Base-by-base conservation (phyloP, 2,113 vertebrate genomes). In the Perca fluviatilis region DNA sequence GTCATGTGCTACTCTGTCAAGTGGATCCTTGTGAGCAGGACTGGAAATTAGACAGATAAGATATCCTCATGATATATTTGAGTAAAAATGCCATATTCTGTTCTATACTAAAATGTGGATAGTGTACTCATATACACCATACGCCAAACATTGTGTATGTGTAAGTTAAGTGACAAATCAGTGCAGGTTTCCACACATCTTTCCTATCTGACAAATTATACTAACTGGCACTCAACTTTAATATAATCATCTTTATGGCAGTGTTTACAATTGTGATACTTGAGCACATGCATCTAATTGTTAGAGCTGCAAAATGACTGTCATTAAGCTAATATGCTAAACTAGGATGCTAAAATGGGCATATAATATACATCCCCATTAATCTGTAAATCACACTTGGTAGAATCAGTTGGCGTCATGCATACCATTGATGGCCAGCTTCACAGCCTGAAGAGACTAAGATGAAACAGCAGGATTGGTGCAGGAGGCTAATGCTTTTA, bases 381-480 rank as follows among this genome's bases (percentile, higher is more conserved):
- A 57, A 64, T 74, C 51, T 68, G 62, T 6, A 53, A 57, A 62
- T 72, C 15, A 77, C 64, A 73, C 40, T 67, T 56, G 50, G 62
- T 66, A 66, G 56, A 81, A 77, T 69, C 56, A 68, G 62, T 9
- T 72, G 40, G 27, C 6, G 23, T 57, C 33, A 71, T 61, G 47
- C 30, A 46, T 46, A 51, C 25, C 16, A 40, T 76, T 73, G 15
- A 79, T 49, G 65, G 19, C 47, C 64, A 85, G 64, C 71, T 76
- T 71, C 47, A 68, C 82, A 68, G 73, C 46, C 51, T 66, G 64
- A 73, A 70, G 74, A 79, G 47, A 76, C 69, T 62, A 54, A 77
- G 63, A 79, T 80, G 77, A 81, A 86, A 69, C 85, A 86, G 80
- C 81, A 77, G 67, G 83, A 83, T 74, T 81, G 47, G 76, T 75